These are phyloP conservation scores for Ctenoplectra terminalis DNA, from an alignment of 1,140 invertebrate genomes.

Conservation along the genomic window DNA sequence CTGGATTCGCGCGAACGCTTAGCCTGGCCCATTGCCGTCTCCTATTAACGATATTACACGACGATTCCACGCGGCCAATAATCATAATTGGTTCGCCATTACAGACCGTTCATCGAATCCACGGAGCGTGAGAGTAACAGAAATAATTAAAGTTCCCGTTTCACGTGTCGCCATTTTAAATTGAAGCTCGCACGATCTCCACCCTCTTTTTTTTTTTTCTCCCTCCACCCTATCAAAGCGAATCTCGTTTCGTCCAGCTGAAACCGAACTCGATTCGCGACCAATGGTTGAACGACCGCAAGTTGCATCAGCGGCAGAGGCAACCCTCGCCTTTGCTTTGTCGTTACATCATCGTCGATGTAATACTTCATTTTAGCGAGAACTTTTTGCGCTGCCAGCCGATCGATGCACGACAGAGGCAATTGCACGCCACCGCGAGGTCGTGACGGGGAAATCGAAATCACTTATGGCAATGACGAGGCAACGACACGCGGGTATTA, in stretches of 20 bases:
- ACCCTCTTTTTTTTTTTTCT: not conserved
- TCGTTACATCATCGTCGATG: constrained; percentile 49
- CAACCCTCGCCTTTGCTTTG: constrained; percentile 6
- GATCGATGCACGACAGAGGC: too few species aligned
- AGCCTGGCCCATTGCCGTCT: not conserved
- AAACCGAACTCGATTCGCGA: constrained; percentile 6
- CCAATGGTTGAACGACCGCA: constrained; percentile 49
- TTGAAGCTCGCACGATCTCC: too few species aligned
- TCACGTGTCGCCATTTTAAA: too few species aligned
- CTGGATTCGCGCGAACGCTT: constrained; percentile 7
- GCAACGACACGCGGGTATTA: constrained; percentile 52
- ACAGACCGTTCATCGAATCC: not conserved
- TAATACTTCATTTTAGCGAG: constrained; percentile 25
- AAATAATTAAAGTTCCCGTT: too few species aligned
- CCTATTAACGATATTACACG: not conserved
- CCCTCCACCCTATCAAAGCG: too few species aligned
- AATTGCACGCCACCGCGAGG: too few species aligned
- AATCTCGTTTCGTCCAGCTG: constrained; percentile 2
- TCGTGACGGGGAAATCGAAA: constrained; percentile 13
- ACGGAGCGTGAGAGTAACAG: too few species aligned
- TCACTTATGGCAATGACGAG: constrained; percentile 48
- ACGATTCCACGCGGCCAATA: not conserved
- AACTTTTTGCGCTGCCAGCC: constrained; percentile 21
- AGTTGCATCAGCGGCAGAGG: constrained; percentile 14
- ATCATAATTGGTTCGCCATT: not conserved